Evolutionary conservation across 2,113 vertebrate genomes (phyloP).

Genomic region (Cyphomyrus plagiostoma): DNA sequence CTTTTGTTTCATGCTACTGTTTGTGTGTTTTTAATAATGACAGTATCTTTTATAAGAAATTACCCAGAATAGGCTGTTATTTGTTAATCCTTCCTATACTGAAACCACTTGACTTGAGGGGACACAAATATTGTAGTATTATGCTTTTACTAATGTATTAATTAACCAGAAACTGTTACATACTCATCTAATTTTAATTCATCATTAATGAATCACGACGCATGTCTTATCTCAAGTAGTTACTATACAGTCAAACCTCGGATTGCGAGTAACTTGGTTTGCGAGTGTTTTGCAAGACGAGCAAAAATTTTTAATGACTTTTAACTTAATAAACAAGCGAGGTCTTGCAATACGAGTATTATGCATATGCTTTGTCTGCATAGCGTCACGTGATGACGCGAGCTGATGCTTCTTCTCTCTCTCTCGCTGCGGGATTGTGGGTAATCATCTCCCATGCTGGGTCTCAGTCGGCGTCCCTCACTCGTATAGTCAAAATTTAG

Average conservation of each 20-base stretch:
- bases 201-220: not conserved
- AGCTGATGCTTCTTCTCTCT: too few relatives aligned
- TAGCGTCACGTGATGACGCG: too few relatives aligned
- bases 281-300: too few relatives aligned
- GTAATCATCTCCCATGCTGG: too few relatives aligned
- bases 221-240: not conserved
- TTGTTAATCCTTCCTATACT: not conserved
- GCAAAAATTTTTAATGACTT: too few relatives aligned
- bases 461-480: too few relatives aligned
- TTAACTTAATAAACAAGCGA: too few relatives aligned
- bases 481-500: too few relatives aligned
- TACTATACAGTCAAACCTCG: not conserved
- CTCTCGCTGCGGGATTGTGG: too few relatives aligned
- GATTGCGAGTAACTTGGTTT: too few relatives aligned
- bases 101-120: not conserved
- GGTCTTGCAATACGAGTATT: too few relatives aligned
- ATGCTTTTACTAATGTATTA: not conserved
- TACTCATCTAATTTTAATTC: not conserved
- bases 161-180: not conserved
- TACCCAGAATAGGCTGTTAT: not conserved
- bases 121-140: not conserved
- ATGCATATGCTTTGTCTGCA: too few relatives aligned
- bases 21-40: not conserved
- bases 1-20: not conserved
- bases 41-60: not conserved